These are phyloP conservation scores for Anagrus nilaparvatae DNA, from an alignment of 1,140 invertebrate genomes.

Conservation along the genomic window DNA sequence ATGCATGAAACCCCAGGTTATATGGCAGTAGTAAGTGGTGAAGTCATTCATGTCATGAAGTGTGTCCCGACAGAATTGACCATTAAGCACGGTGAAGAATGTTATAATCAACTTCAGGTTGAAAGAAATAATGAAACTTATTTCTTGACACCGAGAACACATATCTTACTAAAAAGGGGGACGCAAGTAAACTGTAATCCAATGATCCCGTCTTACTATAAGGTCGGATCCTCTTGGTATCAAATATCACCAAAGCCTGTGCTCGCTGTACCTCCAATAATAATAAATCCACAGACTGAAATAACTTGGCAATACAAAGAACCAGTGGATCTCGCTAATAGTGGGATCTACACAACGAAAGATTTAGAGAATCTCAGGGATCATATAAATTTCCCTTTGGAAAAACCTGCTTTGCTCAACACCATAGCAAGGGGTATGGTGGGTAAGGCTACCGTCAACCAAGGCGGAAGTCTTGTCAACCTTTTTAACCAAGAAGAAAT, in stretches of 20 bases:
- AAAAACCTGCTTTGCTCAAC: constrained; percentile 10
- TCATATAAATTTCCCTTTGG: constrained; percentile 14
- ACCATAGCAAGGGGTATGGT: constrained; percentile 4
- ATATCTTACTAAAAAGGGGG: constrained; percentile 12
- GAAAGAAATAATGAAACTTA: constrained; percentile 1
- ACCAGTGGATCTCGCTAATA: constrained; percentile 2
- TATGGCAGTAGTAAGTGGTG: constrained; percentile 16
- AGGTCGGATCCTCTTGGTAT: constrained; percentile 6
- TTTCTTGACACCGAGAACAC: constrained; percentile 16
- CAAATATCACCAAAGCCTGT: neutral
- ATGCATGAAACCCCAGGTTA: constrained; percentile 19
- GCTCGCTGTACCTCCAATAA: neutral
- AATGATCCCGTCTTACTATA: constrained; percentile 6
- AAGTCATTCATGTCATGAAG: constrained; percentile 14
- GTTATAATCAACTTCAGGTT: constrained; percentile 17
- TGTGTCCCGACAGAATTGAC: constrained; percentile 15
- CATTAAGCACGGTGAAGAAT: constrained; percentile 6
- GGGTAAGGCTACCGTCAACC: neutral
- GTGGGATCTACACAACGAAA: constrained; percentile 5
- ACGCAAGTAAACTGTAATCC: constrained; percentile 9
- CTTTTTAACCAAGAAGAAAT: constrained; percentile 10
- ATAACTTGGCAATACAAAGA: constrained; percentile 12
- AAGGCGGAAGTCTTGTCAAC: neutral
- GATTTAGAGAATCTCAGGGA: constrained; percentile 12
- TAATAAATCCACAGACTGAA: neutral